Percentiles rank a stretch among this genome's conserved stretches.
These are phyloP conservation scores for Agonopterix arenella DNA, from an alignment of 2,888 invertebrate species.

Conservation along the genomic window DNA sequence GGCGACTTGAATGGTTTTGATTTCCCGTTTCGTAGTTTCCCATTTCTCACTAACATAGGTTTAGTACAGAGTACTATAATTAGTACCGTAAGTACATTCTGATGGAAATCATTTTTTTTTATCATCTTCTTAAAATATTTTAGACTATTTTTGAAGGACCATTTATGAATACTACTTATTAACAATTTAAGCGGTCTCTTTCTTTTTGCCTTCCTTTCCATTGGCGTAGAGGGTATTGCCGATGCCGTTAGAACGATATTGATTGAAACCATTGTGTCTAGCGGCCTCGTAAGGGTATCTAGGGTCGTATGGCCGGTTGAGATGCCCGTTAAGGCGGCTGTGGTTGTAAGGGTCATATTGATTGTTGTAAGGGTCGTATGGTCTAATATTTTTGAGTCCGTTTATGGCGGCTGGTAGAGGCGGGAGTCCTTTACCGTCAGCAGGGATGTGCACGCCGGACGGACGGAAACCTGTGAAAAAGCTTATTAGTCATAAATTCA, in stretches of 20 bases:
- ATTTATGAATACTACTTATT: too few relatives aligned
- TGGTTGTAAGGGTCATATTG: conserved; percentile 27
- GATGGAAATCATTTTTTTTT: too few relatives aligned
- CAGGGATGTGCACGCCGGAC: conserved; percentile 80
- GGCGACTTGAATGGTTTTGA: too few relatives aligned
- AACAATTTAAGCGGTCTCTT: too few relatives aligned
- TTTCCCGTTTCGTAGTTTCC: too few relatives aligned
- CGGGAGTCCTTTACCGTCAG: conserved; percentile 71
- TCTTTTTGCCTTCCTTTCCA: too few relatives aligned
- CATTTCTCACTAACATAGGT: too few relatives aligned
- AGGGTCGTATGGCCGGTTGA: conserved; percentile 16
- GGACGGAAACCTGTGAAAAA: conserved; percentile 72
- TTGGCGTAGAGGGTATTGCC: too few relatives aligned
- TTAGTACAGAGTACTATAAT: too few relatives aligned
- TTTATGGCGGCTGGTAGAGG: conserved; percentile 46
- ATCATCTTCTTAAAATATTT: too few relatives aligned
- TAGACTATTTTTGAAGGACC: too few relatives aligned
- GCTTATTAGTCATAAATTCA: neutral
- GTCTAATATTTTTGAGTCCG: conserved; percentile 33
- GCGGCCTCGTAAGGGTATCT: conserved; percentile 14
- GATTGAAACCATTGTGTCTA: conserved; percentile 4
- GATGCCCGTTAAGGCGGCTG: conserved; percentile 16
- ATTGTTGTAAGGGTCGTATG: conserved; percentile 14
- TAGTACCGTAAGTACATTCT: too few relatives aligned
- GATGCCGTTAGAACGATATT: neutral